Conservation (phyloP, 2,888 invertebrate species). For the Sylvicola cinctus region DNA sequence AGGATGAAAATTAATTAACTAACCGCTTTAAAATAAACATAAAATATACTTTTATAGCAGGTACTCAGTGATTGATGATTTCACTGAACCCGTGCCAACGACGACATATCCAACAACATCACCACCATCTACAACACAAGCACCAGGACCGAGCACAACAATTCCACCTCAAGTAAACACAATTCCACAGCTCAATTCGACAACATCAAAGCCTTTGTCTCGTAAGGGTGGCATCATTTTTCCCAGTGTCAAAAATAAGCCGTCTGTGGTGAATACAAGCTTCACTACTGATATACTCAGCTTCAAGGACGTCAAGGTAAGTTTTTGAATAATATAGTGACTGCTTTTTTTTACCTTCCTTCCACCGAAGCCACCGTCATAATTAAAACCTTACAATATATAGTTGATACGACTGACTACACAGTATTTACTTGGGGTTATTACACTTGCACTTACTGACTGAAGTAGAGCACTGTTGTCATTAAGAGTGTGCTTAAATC, state of each 20-base stretch:
- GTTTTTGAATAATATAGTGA: conserved; percentile 13
- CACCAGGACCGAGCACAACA: conserved; percentile 14
- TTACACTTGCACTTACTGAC: too few species aligned
- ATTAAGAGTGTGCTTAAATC: too few species aligned
- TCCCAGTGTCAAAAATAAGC: conserved; percentile 80
- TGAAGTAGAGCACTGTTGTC: too few species aligned
- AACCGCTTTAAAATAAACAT: conserved; percentile 1
- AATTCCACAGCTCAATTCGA: conserved; percentile 11
- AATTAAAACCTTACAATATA: too few species aligned
- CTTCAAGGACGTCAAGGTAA: conserved; percentile 68
- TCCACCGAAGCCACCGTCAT: too few species aligned
- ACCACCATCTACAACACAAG: conserved; percentile 12
- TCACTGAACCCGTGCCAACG: conserved; percentile 17
- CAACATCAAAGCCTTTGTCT: conserved; percentile 23
- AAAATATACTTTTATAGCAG: conserved; percentile 10
- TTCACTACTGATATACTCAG: conserved; percentile 57
- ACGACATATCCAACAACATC: conserved; percentile 19
- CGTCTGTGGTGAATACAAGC: conserved; percentile 62
- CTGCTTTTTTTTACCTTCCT: too few species aligned
- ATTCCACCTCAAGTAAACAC: conserved; percentile 9
- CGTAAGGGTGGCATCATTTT: conserved; percentile 74
- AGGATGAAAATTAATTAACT: conserved; percentile 14
- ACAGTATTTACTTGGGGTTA: too few species aligned
- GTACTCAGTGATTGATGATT: conserved; percentile 22
- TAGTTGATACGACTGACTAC: too few species aligned